These are phyloP conservation scores for Yponomeuta plumbellus DNA, from an alignment of 2,888 invertebrate genomes.

Conservation along the genomic window DNA sequence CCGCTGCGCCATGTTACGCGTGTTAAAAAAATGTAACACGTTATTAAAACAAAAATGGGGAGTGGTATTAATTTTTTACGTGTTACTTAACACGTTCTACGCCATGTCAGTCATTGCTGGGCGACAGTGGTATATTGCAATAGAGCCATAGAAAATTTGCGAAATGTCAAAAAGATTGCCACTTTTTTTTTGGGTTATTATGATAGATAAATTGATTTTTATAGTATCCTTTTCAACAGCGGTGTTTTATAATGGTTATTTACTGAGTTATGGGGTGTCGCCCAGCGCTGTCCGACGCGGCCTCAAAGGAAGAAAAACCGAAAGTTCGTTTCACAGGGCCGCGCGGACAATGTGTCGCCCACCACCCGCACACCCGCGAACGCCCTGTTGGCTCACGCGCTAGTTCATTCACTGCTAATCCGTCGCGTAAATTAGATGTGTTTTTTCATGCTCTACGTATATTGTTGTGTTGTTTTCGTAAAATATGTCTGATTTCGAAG, in stretches of 20 bases:
- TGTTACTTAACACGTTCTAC: conserved; percentile 3
- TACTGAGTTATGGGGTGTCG: not conserved
- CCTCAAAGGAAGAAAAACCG: not conserved
- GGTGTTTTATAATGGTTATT: not conserved
- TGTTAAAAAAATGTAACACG: too few relatives aligned
- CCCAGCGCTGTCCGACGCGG: not conserved
- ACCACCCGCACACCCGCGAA: conserved; percentile 14
- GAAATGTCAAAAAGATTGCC: not conserved
- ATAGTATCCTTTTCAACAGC: too few relatives aligned
- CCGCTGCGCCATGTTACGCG: too few relatives aligned
- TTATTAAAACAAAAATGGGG: too few relatives aligned
- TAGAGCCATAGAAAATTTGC: not conserved
- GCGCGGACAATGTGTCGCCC: conserved; percentile 10
- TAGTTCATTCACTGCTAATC: not conserved
- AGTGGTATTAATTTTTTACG: too few relatives aligned
- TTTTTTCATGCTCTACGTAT: not conserved
- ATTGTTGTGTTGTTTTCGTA: not conserved
- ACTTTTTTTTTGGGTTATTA: not conserved
- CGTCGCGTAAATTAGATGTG: not conserved
- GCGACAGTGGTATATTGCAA: not conserved
- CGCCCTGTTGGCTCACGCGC: not conserved
- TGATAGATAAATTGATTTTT: not conserved
- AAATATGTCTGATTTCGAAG: conserved; percentile 16
- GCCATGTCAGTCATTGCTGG: not conserved
- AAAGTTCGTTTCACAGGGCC: conserved; percentile 15